Percentiles rank a stretch among this genome's conserved stretches.
These are phyloP conservation scores for Colossoma macropomum DNA, from an alignment of 2,113 vertebrate genomes.

Conservation along the genomic window DNA sequence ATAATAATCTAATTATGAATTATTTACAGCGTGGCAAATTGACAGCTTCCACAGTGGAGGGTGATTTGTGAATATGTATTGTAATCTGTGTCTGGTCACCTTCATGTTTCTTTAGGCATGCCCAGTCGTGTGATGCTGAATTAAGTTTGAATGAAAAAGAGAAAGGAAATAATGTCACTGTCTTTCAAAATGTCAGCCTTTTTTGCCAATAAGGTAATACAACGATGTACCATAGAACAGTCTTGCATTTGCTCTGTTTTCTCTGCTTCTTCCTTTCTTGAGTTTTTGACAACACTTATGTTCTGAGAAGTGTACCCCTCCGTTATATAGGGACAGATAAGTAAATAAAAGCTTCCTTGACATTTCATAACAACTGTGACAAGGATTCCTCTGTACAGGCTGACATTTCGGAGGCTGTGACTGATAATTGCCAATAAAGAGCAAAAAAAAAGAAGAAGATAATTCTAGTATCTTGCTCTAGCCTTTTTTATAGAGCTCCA, in stretches of 20 bases:
- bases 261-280: not conserved
- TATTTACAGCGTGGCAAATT: not conserved
- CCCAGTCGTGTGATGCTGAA: not conserved
- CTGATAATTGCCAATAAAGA: slow-evolving; percentile 40
- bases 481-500: not conserved
- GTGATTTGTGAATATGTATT: slow-evolving; percentile 11
- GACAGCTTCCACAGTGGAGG: not conserved
- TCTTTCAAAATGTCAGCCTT: not conserved
- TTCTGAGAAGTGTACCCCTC: slow-evolving; percentile 23
- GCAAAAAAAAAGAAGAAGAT: slow-evolving; percentile 34
- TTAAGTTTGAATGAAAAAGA: not conserved
- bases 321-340: slow-evolving; percentile 33
- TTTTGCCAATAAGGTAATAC: too few species aligned
- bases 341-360: slow-evolving; percentile 53
- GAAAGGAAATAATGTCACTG: not conserved
- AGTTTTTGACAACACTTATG: not conserved
- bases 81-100: slow-evolving; percentile 1
- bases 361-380: slow-evolving; percentile 48
- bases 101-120: slow-evolving; percentile 6
- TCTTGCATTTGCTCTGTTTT: not conserved
- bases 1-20: slow-evolving; percentile 29
- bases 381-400: slow-evolving; percentile 25
- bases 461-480: not conserved
- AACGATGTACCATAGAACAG: too few species aligned
- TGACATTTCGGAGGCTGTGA: slow-evolving; percentile 49